Base-by-base conservation (phyloP, 1,140 invertebrate species). In the Pristionchus pacificus region DNA sequence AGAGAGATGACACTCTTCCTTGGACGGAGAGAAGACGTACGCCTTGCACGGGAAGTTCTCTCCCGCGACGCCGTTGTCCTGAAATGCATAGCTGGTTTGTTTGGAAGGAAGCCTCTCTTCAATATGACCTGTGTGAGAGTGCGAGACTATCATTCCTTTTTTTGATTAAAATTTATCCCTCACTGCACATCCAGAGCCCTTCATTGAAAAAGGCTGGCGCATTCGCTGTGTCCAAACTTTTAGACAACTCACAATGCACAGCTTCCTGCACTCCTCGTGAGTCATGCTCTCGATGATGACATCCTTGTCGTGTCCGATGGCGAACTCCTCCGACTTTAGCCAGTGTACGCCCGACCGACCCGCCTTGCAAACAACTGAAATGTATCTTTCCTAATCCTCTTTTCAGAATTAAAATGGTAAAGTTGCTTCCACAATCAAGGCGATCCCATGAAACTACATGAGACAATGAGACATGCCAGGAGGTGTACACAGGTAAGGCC, bases 21-120 rank as follows among this genome's bases (percentile, higher is more conserved):
- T 80, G 24, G 58, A 66, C 0, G 72, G 55, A 65, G 81, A 75
- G 66, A 77, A 82, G 14, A 84, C 79, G 60, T 72, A 83, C 0
- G 80, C 79, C 64, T 78, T 81, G 70, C 79, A 81, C 2, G 79
- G 79, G 60, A 81, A 81, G 27, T 69, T 33, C 57, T 82, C 78
- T 3, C 70, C 70, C 27, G 72, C 76, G 10, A 81, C 70, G 57
- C 65, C 69, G 68, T 81, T 81, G n/a, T 72, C 77, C 81, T 80
- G 68, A 66, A 76, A 58, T 14, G 60, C 25, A 57, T 49, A 29
- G 1, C 13, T 29, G 30, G 49, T 6, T 74, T 74, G 25, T 28
- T 29, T 13, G 60, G 25, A 67, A 70, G 29, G 28, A 29, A 15
- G 31, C 14, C n/a, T 28, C 14, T n/a, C n/a, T n/a, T n/a, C n/a